Evolutionary conservation across 2,888 invertebrate genomes (phyloP).

Genomic region (Agriopis leucophaearia): DNA sequence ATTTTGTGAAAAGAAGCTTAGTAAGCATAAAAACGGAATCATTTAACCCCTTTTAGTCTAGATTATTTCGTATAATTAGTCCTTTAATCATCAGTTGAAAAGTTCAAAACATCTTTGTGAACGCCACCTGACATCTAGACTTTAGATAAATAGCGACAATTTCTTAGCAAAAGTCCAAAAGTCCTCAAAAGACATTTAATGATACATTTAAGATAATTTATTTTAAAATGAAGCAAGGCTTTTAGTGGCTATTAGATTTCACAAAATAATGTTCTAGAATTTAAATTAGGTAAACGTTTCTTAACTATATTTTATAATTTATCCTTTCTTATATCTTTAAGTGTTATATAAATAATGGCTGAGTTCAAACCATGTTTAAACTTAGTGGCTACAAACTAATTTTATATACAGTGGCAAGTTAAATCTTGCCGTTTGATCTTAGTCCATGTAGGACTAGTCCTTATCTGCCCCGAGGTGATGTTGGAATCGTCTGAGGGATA

Average conservation of each 20-base stretch:
- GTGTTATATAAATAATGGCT: too few species aligned
- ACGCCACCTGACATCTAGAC: conserved; percentile 5
- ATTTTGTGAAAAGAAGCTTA: too few species aligned
- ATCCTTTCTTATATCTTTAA: too few species aligned
- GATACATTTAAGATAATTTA: conserved; percentile 7
- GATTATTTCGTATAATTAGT: not conserved
- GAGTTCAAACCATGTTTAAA: too few species aligned
- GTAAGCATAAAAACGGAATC: not conserved
- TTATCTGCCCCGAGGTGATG: too few species aligned
- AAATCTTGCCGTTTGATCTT: too few species aligned
- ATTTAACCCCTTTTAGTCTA: not conserved
- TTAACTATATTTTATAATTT: too few species aligned
- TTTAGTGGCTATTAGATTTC: conserved; percentile 1
- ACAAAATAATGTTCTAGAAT: not conserved
- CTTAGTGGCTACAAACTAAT: too few species aligned
- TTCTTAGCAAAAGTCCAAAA: not conserved
- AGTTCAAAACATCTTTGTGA: conserved; percentile 1
- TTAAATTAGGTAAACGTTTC: not conserved
- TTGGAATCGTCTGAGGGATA: too few species aligned
- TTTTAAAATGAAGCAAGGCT: conserved; percentile 6
- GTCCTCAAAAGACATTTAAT: conserved; percentile 9
- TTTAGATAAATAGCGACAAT: conserved; percentile 10
- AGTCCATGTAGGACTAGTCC: too few species aligned
- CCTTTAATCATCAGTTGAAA: not conserved
- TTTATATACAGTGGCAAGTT: too few species aligned